These are phyloP conservation scores for Leptogaster cylindrica DNA, from an alignment of 2,888 invertebrate genomes.

Conservation along the genomic window DNA sequence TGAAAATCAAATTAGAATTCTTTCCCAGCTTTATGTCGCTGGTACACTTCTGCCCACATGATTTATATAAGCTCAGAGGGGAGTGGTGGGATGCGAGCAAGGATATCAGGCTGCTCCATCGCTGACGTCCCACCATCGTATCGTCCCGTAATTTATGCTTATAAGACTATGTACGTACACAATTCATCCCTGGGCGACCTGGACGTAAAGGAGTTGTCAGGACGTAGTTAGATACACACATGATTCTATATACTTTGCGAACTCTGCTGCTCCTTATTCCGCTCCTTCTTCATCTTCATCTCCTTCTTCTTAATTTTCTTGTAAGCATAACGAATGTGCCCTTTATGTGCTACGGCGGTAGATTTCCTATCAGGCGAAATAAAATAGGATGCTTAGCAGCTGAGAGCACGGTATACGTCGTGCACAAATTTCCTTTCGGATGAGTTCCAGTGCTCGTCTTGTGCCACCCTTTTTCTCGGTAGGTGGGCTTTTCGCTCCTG, in stretches of 20 bases:
- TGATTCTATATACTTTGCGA: neutral
- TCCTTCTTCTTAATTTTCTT: conserved; percentile 22
- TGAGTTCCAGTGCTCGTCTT: neutral
- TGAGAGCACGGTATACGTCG: neutral
- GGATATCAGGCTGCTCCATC: neutral
- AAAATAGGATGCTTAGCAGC: conserved; percentile 4
- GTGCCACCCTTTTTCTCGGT: neutral
- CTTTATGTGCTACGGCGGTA: neutral
- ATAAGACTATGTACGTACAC: conserved; percentile 11
- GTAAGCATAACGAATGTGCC: conserved; percentile 29
- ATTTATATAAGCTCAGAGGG: neutral
- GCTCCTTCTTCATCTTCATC: neutral
- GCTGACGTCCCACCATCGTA: neutral
- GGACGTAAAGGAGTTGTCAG: neutral
- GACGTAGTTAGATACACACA: neutral
- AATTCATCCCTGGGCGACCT: conserved; percentile 10
- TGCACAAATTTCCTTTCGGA: conserved; percentile 5
- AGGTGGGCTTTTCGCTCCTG: neutral
- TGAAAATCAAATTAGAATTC: conserved; percentile 6
- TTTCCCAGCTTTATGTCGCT: neutral
- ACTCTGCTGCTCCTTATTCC: neutral
- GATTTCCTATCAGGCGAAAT: conserved; percentile 3
- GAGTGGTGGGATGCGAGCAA: neutral
- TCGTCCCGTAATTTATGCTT: conserved; percentile 19
- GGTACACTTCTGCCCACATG: neutral